Evolutionary conservation across 2,797 vertebrate genomes (phyloP).

Genomic region (Monodelphis domestica): DNA sequence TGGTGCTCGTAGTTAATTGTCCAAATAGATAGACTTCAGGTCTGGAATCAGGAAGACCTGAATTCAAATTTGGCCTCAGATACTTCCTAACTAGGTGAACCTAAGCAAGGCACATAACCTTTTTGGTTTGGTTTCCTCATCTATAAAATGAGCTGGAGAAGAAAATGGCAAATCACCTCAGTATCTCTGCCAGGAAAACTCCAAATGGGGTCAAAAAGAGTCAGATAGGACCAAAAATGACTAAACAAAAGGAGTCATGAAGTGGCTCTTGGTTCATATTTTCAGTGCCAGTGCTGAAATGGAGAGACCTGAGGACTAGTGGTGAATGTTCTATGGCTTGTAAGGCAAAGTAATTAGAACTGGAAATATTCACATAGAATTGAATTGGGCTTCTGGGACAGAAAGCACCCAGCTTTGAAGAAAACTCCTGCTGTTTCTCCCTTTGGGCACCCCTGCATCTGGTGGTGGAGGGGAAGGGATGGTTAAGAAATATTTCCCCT

Average conservation of each 20-base stretch:
- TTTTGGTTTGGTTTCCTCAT: not conserved
- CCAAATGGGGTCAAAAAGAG: not conserved
- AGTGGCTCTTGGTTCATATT: not conserved
- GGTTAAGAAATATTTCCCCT: slow-evolving; percentile 8
- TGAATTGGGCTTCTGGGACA: slow-evolving; percentile 28
- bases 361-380: slow-evolving; percentile 40
- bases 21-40: not conserved
- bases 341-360: slow-evolving; percentile 63
- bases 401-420: not conserved
- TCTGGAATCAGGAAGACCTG: not conserved
- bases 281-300: slow-evolving; percentile 60
- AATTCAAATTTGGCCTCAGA: not conserved
- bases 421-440: not conserved
- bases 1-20: slow-evolving; percentile 7
- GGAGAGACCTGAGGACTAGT: slow-evolving; percentile 42
- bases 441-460: not conserved
- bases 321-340: slow-evolving; percentile 47
- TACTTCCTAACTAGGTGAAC: not conserved
- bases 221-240: not conserved
- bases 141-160: not conserved
- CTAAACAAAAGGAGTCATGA: slow-evolving; percentile 37
- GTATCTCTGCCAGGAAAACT: not conserved
- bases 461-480: slow-evolving; percentile 10
- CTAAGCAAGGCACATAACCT: not conserved
- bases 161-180: not conserved